Evolutionary conservation across 2,797 vertebrate species (phyloP), one percentile per base, ranked within the genome.

Genomic region (Helicolenus hilgendorfi): DNA sequence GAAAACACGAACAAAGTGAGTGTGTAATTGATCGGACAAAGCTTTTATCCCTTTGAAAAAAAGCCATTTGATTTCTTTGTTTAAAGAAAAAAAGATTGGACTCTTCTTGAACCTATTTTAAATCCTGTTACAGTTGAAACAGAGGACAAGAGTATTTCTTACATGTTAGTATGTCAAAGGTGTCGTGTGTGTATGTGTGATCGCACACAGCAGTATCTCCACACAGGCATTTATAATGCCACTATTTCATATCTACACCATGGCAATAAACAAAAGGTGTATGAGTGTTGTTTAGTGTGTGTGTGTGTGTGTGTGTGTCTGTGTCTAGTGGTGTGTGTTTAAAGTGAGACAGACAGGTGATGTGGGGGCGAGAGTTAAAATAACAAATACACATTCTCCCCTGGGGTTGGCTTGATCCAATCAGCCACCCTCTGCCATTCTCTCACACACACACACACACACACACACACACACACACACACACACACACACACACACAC

Each of bases 381-480:
- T 92, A 95, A 92, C 91, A 95, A 92, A 94, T 82, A 85, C 80
- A 77, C 79, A 79, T 79, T 90, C 82, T 90, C 88, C 92, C 84
- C 76, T 77, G 83, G 83, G 89, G 79, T 90, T 83, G 78, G 56
- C 82, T 91, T 95, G 93, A 95, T 93, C 92, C 91, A 91, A 93
- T 89, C 92, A 91, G 67, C 86, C 87, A 77, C 83, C 63, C 68
- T 86, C 82, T 84, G 79, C 78, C 84, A 77, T 60, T 81, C 82
- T 73, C 75, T 75, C 69, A 35, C 79, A 70, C 70, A 60, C 58
- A 41, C 80, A 68, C 15, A 84, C 72, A 56, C 74, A 73, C 71
- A 63, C 81, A 70, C 84, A 76, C 79, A 72, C 74, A 80, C 77
- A 77, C 79, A 76, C 65, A 33, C 82, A 70, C 58, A 45, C 36